Evolutionary conservation across 35 echinoderm and acorn worm genomes (phyloP), one percentile per base, ranked within the genome.

Genomic region (Heliocidaris tuberculata): DNA sequence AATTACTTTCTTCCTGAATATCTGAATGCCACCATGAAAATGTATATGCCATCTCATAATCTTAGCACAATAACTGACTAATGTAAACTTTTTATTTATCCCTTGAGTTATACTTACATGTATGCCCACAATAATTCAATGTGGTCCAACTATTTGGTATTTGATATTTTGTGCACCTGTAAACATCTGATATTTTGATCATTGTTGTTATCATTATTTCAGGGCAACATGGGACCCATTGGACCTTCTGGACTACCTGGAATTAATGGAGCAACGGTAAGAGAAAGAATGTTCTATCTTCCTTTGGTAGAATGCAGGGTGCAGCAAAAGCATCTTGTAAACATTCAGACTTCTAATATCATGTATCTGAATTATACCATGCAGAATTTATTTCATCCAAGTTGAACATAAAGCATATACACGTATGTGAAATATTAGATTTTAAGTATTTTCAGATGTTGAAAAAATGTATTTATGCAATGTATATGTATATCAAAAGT

Each of bases 231-330:
- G 56, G 96, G 96, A 19, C 94, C 96, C 71, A 60, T 94, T 5
- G 96, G 96, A 95, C 92, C 94, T 9, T 10, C 92, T 31, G 96
- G 96, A 90, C 31, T 93, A 70, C 91, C 94, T 31, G 96, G 96
- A 95, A 13, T 85, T 31, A 50, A 48, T 59, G 96, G 96, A 90
- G 56, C 86, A 49, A 95, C 94, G 96, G 96, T 95, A 97, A 48
- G 87, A 8, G 27, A 78, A 15, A 56, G 52, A 56, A 56, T 10
- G 2, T 11, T 2, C 15, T 56, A 56, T 56, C 15, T 2, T 10
- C 10, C 15, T 56, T 56, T 15, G 52, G 52, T 56, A 15, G 52
- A 56, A 11, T 10, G 52, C 52, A 56, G 52, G 7, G 10, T 56
- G 10, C 52, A 56, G 52, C 52, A 56, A 56, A 56, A 56, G 7